Percentiles rank a stretch among this genome's conserved stretches.
Evolutionary conservation across 2,113 vertebrate genomes (phyloP).

Genomic region (Oenanthe oenanthe): DNA sequence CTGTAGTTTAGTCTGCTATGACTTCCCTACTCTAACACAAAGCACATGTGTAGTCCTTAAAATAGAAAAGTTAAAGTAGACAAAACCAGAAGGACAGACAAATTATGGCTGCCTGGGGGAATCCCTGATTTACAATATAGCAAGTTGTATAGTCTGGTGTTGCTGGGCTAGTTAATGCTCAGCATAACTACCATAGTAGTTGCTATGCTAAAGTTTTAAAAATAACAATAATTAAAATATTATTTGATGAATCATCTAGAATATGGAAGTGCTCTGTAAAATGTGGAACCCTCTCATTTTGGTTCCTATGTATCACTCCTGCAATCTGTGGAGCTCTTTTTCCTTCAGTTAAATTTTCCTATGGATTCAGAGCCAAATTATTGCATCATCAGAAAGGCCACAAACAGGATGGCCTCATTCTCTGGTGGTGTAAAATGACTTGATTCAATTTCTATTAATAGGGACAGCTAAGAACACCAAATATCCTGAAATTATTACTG

Average conservation of each 20-base stretch:
- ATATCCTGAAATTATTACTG: constrained; percentile 1
- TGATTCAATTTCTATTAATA: constrained; percentile 5
- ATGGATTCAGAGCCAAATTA: background rate
- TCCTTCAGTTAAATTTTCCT: constrained; percentile 17
- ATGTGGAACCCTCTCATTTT: background rate
- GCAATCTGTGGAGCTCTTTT: background rate
- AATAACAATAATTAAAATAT: background rate
- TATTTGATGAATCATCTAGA: background rate
- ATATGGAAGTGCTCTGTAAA: background rate
- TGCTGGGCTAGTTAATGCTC: background rate
- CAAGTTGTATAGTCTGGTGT: background rate
- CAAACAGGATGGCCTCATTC: background rate
- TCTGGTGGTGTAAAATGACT: background rate
- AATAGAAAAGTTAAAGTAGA: constrained; percentile 55
- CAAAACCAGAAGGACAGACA: constrained; percentile 25
- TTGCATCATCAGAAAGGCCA: background rate
- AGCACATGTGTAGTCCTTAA: constrained; percentile 53
- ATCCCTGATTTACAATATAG: background rate
- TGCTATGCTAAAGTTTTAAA: background rate
- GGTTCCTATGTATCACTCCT: background rate
- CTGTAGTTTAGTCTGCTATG: constrained; percentile 29
- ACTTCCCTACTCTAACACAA: constrained; percentile 44
- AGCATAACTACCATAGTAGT: background rate
- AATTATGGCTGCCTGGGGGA: constrained; percentile 38
- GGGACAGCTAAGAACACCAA: background rate